A percentile compares a stretch with the other conserved stretches of the same genome.
Conservation (phyloP, 1,140 invertebrate genomes). For the Orchesella cincta region DNA sequence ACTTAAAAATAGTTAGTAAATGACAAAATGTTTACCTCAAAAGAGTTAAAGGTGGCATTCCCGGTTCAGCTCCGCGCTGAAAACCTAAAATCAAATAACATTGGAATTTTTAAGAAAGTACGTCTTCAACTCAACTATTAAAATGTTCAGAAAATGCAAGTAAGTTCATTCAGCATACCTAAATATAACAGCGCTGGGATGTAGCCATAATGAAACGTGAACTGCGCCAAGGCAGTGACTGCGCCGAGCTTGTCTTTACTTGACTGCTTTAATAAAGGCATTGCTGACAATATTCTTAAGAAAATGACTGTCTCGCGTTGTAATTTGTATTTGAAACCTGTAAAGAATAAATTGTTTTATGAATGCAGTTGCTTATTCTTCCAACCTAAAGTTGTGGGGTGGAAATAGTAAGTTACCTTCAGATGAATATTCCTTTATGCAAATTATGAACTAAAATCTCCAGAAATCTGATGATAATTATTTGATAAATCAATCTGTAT, state of each 20-base stretch:
- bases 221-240: background rate
- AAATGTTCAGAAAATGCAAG: too few relatives aligned
- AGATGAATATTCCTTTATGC: too few relatives aligned
- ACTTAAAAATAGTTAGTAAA: too few relatives aligned
- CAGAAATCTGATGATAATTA: too few relatives aligned
- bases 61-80: background rate
- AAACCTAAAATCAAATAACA: conserved; percentile 4
- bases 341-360: background rate
- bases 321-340: background rate
- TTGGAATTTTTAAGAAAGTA: too few relatives aligned
- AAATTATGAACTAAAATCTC: too few relatives aligned
- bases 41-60: conserved; percentile 5
- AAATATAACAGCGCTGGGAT: background rate
- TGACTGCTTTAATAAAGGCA: background rate
- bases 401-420: too few relatives aligned
- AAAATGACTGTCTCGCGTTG: background rate
- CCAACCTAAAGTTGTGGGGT: background rate
- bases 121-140: too few relatives aligned
- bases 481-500: too few relatives aligned
- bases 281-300: background rate
- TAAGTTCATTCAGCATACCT: background rate
- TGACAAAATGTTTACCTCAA: too few relatives aligned
- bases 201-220: conserved; percentile 13
- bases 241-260: background rate
- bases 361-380: background rate